Base-by-base conservation (phyloP, 2,797 vertebrate species). In the Pelodytes ibericus region DNA sequence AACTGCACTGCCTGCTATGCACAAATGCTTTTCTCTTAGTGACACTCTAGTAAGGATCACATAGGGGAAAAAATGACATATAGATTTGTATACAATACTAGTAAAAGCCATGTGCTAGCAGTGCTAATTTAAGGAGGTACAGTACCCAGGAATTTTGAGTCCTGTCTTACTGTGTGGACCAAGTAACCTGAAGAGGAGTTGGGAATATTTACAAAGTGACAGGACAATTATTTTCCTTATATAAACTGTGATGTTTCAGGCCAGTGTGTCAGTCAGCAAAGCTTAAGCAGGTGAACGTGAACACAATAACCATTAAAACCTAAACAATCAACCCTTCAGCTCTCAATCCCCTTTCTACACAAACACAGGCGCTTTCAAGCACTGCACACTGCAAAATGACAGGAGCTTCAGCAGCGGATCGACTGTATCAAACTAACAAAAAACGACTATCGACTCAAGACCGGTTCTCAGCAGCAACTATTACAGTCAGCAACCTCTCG, bases 241-340 rank as follows among this genome's bases (percentile, higher is more conserved):
- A 71, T 71, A 60, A 25, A 31, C 4, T 62, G 10, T 1, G 71
- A 49, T 62, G 39, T 36, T 57, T 30, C n/a, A 25, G 29, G n/a
- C 8, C 29, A 4, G 11, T 30, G 9, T 16, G 58, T 72, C 70
- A 31, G 57, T 72, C 57, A 72, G 29, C 58, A 39, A 3, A 9
- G 31, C 27, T 20, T 2, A 62, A n/a, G 20, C 18, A 16, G 31
- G 60, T 20, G 39, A 39, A 24, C 60, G 5, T 22, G 25, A 27
- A 61, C 36, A 71, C 69, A 71, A 61, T 71, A 31, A 25, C 33
- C 30, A 51, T 24, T 29, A 9, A 58, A 26, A 18, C 30, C n/a
- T 16, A 15, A 16, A 47, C 58, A 60, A 30, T 60, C 5, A 6
- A 44, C 51, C 53, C 33, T 29, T 29, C 29, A 15, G 20, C 10